Evolutionary conservation across 2,797 vertebrate species (phyloP).

Genomic region (Aselliscus stoliczkanus): DNA sequence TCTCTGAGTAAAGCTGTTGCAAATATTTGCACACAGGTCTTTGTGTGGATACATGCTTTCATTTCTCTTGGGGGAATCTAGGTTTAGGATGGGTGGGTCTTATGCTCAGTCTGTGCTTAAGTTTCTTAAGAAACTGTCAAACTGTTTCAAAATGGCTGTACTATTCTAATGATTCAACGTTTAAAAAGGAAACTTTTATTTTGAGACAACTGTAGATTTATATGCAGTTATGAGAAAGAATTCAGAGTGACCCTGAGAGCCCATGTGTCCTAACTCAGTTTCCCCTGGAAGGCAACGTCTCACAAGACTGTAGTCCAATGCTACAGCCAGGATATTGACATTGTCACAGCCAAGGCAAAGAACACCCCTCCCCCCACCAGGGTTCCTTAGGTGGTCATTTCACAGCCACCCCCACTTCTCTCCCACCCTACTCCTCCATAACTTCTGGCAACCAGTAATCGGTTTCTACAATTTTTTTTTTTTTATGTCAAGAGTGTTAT

Average conservation of each 20-base stretch:
- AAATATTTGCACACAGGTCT: not conserved
- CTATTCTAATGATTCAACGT: not conserved
- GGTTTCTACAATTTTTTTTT: not conserved
- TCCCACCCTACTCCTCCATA: not conserved
- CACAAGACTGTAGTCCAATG: not conserved
- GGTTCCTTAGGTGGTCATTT: not conserved
- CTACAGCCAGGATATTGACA: not conserved
- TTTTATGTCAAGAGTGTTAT: not conserved
- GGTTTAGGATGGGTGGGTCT: not conserved
- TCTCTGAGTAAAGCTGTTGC: not conserved
- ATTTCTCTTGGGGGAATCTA: not conserved
- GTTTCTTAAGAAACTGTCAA: not conserved
- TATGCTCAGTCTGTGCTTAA: not conserved
- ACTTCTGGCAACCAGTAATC: not conserved
- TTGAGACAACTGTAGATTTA: not conserved
- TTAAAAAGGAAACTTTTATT: not conserved
- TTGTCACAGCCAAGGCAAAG: not conserved
- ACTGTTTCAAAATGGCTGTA: not conserved
- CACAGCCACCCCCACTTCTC: not conserved
- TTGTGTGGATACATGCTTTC: not conserved
- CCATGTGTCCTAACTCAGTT: not conserved
- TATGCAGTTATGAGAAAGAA: not conserved
- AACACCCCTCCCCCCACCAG: rapidly evolving
- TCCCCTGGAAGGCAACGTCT: not conserved
- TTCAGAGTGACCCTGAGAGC: not conserved